Evolutionary conservation across 2,113 vertebrate genomes (phyloP), one percentile per base, ranked within the genome.

Genomic region (Dicentrarchus labrax): DNA sequence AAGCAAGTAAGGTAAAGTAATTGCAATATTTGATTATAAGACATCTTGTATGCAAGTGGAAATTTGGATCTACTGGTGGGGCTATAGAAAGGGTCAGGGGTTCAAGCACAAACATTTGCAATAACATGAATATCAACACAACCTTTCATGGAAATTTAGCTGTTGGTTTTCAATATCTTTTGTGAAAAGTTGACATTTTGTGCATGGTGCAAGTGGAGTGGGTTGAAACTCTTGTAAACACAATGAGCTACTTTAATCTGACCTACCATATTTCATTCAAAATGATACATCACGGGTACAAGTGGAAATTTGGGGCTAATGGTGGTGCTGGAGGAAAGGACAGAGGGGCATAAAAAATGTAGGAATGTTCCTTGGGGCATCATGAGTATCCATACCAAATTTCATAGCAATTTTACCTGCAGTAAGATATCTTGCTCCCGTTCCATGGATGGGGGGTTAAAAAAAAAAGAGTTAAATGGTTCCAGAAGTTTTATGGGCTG

Each of bases 401-500:
- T 59, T 59, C n/a, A 57, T 6, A n/a, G 50, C 30, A 57, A 16
- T 12, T 66, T 13, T 38, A 57, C 39, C 19, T 74, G 4, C 13
- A 30, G 36, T 13, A 19, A 69, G 11, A 57, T 3, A 48, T 39
- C 22, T 21, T 47, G n/a, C 24, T 50, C 30, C 66, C 3, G 0
- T 71, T 62, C 15, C 8, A 62, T 62, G 11, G 54, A 62, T 21
- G 0, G 15, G 13, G 30, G 6, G 4, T 47, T 13, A 47, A 47
- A 47, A 15, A 17, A 19, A 41, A 48, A n/a, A 41, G 16, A 62
- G 39, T 39, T 69, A 43, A 72, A 24, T 4, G 16, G 13, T 72
- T 53, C n/a, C 15, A n/a, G 2, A 2, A 68, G 45, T 69, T 91
- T 62, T 69, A 82, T 82, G 41, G 60, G 54, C 38, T 74, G 70